Base-by-base conservation (phyloP, 2,888 invertebrate species). In the Steinernema hermaphroditum region DNA sequence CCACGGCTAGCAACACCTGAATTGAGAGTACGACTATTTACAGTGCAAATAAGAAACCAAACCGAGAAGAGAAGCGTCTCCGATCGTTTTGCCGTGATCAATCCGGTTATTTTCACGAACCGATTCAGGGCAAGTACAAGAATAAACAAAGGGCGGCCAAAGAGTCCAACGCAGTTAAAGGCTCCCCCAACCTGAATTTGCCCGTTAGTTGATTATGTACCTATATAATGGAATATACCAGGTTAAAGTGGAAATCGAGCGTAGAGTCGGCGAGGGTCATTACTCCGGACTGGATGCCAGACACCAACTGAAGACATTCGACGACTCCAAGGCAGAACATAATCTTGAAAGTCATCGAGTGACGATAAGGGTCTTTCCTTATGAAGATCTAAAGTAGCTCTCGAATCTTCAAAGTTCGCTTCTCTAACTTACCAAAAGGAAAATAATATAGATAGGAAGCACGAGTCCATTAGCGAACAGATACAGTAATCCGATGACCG, bases 111-210 rank as follows among this genome's bases (percentile, higher is more conserved):
- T 19, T 16, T 29, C 14, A 62, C 6, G 32, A 29, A 62, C 2
- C 62, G 62, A 34, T 62, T 62, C 16, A 62, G 29, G 12, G 62
- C 62, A 12, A 62, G 62, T 14, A 62, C 32, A 8, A 62, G 32
- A n/a, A 62, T 22, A 27, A 62, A 62, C 16, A 62, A 16, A 32
- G 62, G 62, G 1, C 62, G 62, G 1, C 62, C 62, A 27, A 62
- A 62, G 6, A 62, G 62, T 12, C 29, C 62, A 1, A 62, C 34
- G 29, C 62, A 62, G 62, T 62, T 62, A 32, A 62, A 62, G 62
- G 29, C 62, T 16, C 62, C 62, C 1, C 62, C 62, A 27, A 62
- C 2, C 62, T 62, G 62, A 32, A 34, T n/a, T n/a, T n/a, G n/a
- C n/a, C n/a, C n/a, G n/a, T n/a, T 2, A 54, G 4, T 19, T 24